A percentile compares a stretch with the other conserved stretches of the same genome.
Evolutionary conservation across 2,113 vertebrate genomes (phyloP).

Genomic region (Neodon shergylaensis): DNA sequence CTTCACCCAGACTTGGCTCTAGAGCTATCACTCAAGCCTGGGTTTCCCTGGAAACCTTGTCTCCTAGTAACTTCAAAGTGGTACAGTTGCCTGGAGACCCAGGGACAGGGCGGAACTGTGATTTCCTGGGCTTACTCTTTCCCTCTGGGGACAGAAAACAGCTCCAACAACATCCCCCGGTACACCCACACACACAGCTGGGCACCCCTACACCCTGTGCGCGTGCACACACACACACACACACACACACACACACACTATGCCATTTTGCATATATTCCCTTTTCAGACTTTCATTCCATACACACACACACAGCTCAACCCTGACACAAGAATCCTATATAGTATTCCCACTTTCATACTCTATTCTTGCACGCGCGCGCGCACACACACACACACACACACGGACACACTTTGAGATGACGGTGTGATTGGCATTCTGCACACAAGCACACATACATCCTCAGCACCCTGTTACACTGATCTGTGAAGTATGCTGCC

Average conservation of each 20-base stretch:
- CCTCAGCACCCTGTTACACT: not conserved
- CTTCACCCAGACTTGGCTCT: constrained; percentile 86
- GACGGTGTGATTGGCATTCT: not conserved
- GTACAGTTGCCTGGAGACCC: constrained; percentile 76
- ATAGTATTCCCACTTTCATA: not conserved
- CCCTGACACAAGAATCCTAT: constrained; percentile 9
- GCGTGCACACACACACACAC: not conserved
- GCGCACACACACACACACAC: not conserved
- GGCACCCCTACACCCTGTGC: not conserved
- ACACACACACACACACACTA: not conserved
- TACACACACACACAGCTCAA: not conserved
- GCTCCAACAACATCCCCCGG: constrained; percentile 27
- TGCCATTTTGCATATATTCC: not conserved
- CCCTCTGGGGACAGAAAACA: constrained; percentile 61
- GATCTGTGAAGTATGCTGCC: not conserved
- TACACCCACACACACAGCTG: constrained; percentile 60
- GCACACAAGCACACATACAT: not conserved
- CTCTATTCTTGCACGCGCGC: not conserved
- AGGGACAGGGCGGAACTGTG: constrained; percentile 54
- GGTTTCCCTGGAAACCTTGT: constrained; percentile 88
- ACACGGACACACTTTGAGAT: not conserved
- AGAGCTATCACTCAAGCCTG: constrained; percentile 89
- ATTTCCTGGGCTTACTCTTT: constrained; percentile 63
- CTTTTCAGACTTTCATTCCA: not conserved
- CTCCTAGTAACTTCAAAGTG: constrained; percentile 79